Evolutionary conservation across 2,888 invertebrate genomes (phyloP).

Genomic region (Melitaea athalia): DNA sequence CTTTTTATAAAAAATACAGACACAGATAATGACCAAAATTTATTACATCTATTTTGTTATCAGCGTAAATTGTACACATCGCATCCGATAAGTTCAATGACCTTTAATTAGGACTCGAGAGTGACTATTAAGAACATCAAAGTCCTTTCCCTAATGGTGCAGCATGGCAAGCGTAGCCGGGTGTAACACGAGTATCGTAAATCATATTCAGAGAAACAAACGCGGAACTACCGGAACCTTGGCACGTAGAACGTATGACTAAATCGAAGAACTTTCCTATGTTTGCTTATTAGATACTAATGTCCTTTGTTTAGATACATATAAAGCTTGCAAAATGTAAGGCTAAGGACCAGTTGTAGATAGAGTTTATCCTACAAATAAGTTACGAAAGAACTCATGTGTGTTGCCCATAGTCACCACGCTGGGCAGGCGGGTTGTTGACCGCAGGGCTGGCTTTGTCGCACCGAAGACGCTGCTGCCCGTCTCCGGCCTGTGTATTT

Average conservation of each 20-base stretch:
- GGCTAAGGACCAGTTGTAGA: too few relatives aligned
- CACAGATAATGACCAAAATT: neutral
- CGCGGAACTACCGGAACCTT: constrained; percentile 32
- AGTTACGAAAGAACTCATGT: too few relatives aligned
- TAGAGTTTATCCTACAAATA: too few relatives aligned
- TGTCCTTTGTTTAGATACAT: neutral
- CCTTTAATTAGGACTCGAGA: neutral
- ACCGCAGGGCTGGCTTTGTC: too few relatives aligned
- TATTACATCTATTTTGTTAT: neutral
- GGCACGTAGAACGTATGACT: constrained; percentile 21
- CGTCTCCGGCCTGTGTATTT: too few relatives aligned
- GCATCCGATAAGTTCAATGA: neutral
- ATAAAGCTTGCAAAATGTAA: too few relatives aligned
- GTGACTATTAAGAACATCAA: constrained; percentile 24
- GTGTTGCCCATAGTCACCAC: too few relatives aligned
- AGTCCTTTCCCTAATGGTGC: constrained; percentile 25
- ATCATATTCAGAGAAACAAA: constrained; percentile 32
- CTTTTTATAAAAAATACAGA: neutral
- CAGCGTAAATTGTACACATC: neutral
- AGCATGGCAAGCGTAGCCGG: constrained; percentile 26
- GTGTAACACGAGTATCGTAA: constrained; percentile 23
- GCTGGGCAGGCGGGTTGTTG: too few relatives aligned
- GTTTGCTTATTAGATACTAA: neutral
- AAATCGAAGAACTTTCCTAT: constrained; percentile 4
- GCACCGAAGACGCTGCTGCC: too few relatives aligned